Evolutionary conservation across 2,113 vertebrate species (phyloP).

Genomic region (Hemibagrus wyckioides): DNA sequence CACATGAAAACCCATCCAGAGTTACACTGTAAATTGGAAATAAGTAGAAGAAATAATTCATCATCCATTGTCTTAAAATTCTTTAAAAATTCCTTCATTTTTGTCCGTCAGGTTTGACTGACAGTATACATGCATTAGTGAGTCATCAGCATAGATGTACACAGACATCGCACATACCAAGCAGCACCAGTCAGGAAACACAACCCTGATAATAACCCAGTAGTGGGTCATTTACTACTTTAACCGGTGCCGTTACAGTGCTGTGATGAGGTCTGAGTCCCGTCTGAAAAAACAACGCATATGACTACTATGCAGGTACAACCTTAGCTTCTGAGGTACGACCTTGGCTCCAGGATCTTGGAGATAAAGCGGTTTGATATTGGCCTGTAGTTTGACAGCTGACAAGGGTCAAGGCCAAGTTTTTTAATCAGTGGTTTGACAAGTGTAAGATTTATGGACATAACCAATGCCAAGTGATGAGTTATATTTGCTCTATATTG

Average conservation of each 20-base stretch:
- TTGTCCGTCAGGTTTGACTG: too few relatives aligned
- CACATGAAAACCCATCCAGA: too few relatives aligned
- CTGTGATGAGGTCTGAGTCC: background rate
- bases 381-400: background rate
- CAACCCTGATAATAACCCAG: background rate
- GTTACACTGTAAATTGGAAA: too few relatives aligned
- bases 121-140: too few relatives aligned
- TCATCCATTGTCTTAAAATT: too few relatives aligned
- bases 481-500: background rate
- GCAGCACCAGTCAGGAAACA: background rate
- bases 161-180: too few relatives aligned
- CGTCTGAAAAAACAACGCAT: background rate
- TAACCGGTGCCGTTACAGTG: background rate
- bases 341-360: background rate
- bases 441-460: background rate
- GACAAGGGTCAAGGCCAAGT: background rate
- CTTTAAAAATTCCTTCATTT: too few relatives aligned
- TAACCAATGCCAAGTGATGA: background rate
- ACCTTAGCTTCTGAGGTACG: background rate
- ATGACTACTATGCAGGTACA: background rate
- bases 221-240: background rate
- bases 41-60: too few relatives aligned
- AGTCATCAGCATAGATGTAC: too few relatives aligned
- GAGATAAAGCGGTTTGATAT: background rate
- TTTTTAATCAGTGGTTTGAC: background rate